These are phyloP conservation scores for Tychaedon coryphoeus DNA, from an alignment of 2,113 vertebrate species.

Conservation along the genomic window DNA sequence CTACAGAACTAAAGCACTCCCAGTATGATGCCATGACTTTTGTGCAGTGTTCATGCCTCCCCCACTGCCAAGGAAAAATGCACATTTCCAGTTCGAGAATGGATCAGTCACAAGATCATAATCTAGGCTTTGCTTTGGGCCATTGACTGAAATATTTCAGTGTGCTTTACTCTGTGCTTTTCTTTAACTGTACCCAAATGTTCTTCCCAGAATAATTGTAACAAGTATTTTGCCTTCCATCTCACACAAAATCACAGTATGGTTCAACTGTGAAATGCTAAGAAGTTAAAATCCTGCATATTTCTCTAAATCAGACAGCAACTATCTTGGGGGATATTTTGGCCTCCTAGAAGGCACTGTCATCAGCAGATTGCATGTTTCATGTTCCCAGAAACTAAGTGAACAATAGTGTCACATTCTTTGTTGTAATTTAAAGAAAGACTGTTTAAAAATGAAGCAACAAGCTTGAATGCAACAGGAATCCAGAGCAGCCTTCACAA, in stretches of 20 bases:
- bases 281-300: not conserved
- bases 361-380: not conserved
- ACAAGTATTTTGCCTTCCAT: not conserved
- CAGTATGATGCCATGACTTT: not conserved
- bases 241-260: not conserved
- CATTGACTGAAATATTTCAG: not conserved
- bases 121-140: not conserved
- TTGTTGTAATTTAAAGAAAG: not conserved
- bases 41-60: not conserved
- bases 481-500: not conserved
- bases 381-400: not conserved
- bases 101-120: not conserved
- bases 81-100: not conserved
- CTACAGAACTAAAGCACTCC: not conserved
- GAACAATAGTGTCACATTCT: not conserved
- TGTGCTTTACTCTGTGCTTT: not conserved
- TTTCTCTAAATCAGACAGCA: not conserved
- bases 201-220: not conserved
- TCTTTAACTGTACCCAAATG: not conserved
- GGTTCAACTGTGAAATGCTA: not conserved
- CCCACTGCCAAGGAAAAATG: not conserved
- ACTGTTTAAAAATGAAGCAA: not conserved
- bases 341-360: not conserved
- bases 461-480: not conserved
- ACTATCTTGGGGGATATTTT: not conserved